Conservation (phyloP, 1,140 invertebrate species). For the Hydropsyche tenuis region DNA sequence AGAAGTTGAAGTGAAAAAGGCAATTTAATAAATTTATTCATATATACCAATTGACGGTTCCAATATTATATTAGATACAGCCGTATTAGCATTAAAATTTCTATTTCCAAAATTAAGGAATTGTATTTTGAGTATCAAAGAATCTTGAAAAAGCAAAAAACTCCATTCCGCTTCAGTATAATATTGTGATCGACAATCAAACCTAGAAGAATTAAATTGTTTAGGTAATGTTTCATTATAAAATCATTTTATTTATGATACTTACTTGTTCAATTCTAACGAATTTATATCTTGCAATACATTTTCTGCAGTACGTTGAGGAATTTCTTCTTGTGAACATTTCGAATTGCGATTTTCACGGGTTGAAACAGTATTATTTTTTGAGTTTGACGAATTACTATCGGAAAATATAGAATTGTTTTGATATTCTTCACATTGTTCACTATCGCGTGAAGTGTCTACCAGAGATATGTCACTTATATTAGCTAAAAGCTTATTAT, state of each 20-base stretch:
- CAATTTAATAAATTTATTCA: too few relatives aligned
- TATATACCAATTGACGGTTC: constrained; percentile 2
- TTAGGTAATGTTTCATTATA: not conserved
- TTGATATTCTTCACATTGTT: not conserved
- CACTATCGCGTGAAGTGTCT: constrained; percentile 1
- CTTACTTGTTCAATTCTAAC: constrained; percentile 28
- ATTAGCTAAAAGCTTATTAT: constrained; percentile 18
- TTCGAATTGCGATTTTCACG: not conserved
- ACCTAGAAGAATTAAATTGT: constrained; percentile 23
- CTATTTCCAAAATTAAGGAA: not conserved
- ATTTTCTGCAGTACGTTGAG: not conserved
- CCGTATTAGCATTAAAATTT: not conserved
- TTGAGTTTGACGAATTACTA: too few relatives aligned
- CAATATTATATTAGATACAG: constrained; percentile 12
- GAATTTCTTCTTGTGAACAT: not conserved
- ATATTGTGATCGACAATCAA: not conserved
- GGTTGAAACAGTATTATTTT: too few relatives aligned
- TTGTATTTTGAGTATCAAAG: constrained; percentile 12
- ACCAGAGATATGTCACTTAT: constrained; percentile 29
- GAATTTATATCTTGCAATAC: constrained; percentile 1
- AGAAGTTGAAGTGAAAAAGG: too few relatives aligned
- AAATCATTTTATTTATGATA: not conserved
- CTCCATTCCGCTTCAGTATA: constrained; percentile 1
- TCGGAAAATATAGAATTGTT: too few relatives aligned
- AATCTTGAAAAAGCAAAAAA: constrained; percentile 11